Evolutionary conservation across 2,888 invertebrate species (phyloP), one percentile per base, ranked within the genome.

Genomic region (Pherbina coryleti): DNA sequence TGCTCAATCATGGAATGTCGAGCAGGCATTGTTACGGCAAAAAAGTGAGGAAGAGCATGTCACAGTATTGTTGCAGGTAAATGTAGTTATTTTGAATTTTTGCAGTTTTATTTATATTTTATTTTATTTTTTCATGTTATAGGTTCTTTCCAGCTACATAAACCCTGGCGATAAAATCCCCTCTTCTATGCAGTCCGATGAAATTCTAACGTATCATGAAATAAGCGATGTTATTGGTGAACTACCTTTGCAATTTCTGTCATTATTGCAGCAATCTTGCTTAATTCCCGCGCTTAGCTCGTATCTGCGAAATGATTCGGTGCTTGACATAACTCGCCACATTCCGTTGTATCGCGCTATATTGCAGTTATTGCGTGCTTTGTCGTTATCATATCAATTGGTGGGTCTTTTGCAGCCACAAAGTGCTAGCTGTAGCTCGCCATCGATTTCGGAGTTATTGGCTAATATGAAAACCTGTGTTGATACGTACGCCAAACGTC

Each of bases 301-400:
- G 0, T 98, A 98, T 87, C 91, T 98, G 75, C 92, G 97, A 83
- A 98, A 98, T 86, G 98, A 98, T 90, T 98, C 98, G 93, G 98
- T 98, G 83, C 91, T 98, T 89, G 98, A 98, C 91, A 97, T 98
- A 95, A 97, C 98, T n/a, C 93, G 97, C 22, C 98, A 98, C 91
- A 97, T 98, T 90, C 97, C 97, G 34, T 92, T 98, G 84, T 98
- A 98, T 91, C 93, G 95, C 83, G 94, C 96, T 82, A 94, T 97
- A 85, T 90, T 98, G 83, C 94, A 95, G 83, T 90, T 96, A 81
- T 92, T 97, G 80, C 92, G 97, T 81, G 95, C 96, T 0, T 91
- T 94, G 87, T 94, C 94, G 28, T 91, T 92, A 83, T 94, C 93
- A 34, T 86, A 87, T 78, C 91, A 92, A 82, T 86, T 94, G 76